Base-by-base conservation (phyloP, 2,888 invertebrate species). In the Chromoteleia sp. region DNA sequence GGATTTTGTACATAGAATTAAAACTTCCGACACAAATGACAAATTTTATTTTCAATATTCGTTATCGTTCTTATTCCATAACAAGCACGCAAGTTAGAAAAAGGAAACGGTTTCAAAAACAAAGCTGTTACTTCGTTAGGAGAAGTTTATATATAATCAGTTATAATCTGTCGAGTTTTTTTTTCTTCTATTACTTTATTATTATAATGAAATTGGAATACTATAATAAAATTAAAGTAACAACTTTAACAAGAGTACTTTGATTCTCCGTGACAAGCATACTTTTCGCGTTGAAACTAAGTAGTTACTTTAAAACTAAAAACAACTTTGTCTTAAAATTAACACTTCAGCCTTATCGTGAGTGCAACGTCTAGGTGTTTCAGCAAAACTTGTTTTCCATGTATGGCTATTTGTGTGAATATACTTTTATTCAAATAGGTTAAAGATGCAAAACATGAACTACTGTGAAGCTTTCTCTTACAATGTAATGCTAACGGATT, bases 351-450 rank as follows among this genome's bases (percentile, higher is more conserved):
- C n/a, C 10, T 76, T 76, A 76, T 76, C 68, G 29, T 58, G 48
- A 65, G 17, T 52, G 61, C 56, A 59, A 41, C 33, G 39, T 41
- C 29, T 54, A 70, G 52, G 70, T 56, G 21, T 70, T 77, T 63
- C 61, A 58, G 30, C 68, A 33, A 41, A 77, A 77, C 77, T 61
- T 77, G 68, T 70, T 77, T 68, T 67, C 14, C 33, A 52, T 30
- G 59, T 45, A 17, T 56, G 41, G 39, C 50, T 50, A 45, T 75
- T 56, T 50, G 30, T 59, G 39, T 7, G 67, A 67, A 59, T 75
- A 67, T n/a, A 63, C 56, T 54, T 50, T 61, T 50, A 71, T 73
- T 73, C 54, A 29, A 56, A 54, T 45, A 74, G 56, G 54, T 45
- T 63, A 54, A 56, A 65, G 71, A 61, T 61, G 39, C 39, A 71